Conservation (phyloP, 2,888 invertebrate genomes). For the Phalera bucephala region DNA sequence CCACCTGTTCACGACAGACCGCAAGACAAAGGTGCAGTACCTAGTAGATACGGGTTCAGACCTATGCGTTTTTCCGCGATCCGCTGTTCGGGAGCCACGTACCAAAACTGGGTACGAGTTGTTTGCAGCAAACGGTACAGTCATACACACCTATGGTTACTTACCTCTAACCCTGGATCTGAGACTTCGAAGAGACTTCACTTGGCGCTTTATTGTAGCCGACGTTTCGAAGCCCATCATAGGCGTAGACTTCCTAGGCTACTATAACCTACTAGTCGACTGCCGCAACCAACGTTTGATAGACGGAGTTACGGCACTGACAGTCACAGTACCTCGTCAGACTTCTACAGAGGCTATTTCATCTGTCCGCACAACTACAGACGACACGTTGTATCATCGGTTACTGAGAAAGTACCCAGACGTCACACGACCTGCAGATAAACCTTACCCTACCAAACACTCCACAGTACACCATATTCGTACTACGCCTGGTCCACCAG, state of each 20-base stretch:
- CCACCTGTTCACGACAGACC: conserved; percentile 15
- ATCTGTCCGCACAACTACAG: conserved; percentile 2
- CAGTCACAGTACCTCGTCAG: background rate
- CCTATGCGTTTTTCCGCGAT: conserved; percentile 25
- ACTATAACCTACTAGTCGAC: conserved; percentile 40
- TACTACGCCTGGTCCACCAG: conserved; percentile 14
- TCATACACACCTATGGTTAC: conserved; percentile 28
- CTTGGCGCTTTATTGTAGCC: conserved; percentile 41
- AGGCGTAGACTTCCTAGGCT: conserved; percentile 41
- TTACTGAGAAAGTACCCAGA: conserved; percentile 1
- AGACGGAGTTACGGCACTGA: conserved; percentile 17
- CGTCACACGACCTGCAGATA: conserved; percentile 1
- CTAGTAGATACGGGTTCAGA: conserved; percentile 13
- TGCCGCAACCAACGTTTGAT: conserved; percentile 27
- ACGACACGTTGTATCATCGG: background rate
- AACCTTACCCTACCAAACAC: background rate
- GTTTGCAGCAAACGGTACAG: conserved; percentile 39
- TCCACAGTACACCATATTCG: conserved; percentile 3
- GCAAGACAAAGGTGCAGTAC: conserved; percentile 10
- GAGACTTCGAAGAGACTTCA: conserved; percentile 23
- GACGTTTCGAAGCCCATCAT: conserved; percentile 44
- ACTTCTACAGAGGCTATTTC: background rate
- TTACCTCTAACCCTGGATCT: conserved; percentile 8
- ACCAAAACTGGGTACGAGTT: conserved; percentile 21
- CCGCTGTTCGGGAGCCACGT: background rate